Evolutionary conservation across 2,113 vertebrate species (phyloP).

Genomic region (Sebastes fasciatus): DNA sequence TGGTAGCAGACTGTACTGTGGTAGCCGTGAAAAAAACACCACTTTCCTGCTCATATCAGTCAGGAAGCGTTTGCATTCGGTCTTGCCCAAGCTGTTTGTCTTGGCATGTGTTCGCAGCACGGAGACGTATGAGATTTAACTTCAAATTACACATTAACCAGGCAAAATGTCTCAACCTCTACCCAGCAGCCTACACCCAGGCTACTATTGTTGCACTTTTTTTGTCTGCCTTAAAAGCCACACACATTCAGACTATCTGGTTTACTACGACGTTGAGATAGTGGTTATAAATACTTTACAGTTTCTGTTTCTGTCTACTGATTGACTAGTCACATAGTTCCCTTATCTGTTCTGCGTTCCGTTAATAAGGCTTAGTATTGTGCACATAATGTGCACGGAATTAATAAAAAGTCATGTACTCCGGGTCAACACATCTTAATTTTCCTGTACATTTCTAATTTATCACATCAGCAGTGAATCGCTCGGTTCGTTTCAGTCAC

Average conservation of each 20-base stretch:
- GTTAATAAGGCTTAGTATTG: neutral
- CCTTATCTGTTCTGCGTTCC: slow-evolving; percentile 9
- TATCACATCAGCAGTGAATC: neutral
- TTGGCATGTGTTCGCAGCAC: slow-evolving; percentile 42
- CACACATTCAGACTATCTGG: slow-evolving; percentile 11
- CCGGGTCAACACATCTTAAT: slow-evolving; percentile 2
- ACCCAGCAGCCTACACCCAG: neutral
- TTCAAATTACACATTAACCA: slow-evolving; percentile 61
- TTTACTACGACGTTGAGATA: slow-evolving; percentile 4
- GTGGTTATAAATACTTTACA: neutral
- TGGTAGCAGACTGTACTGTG: neutral
- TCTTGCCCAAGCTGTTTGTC: slow-evolving; percentile 43
- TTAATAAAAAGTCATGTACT: neutral
- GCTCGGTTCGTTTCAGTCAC: neutral
- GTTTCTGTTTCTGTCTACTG: neutral
- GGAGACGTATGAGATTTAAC: slow-evolving; percentile 38
- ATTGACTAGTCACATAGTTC: neutral
- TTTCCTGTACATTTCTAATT: neutral
- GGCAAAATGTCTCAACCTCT: slow-evolving; percentile 23
- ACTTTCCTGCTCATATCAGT: slow-evolving; percentile 15
- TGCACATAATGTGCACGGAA: neutral
- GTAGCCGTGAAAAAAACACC: slow-evolving; percentile 13
- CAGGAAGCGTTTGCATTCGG: slow-evolving; percentile 26
- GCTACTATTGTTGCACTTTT: neutral
- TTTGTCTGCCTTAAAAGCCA: neutral